Base-by-base conservation (phyloP, 1,140 invertebrate genomes). In the Pseudomyrmex flavicornis region DNA sequence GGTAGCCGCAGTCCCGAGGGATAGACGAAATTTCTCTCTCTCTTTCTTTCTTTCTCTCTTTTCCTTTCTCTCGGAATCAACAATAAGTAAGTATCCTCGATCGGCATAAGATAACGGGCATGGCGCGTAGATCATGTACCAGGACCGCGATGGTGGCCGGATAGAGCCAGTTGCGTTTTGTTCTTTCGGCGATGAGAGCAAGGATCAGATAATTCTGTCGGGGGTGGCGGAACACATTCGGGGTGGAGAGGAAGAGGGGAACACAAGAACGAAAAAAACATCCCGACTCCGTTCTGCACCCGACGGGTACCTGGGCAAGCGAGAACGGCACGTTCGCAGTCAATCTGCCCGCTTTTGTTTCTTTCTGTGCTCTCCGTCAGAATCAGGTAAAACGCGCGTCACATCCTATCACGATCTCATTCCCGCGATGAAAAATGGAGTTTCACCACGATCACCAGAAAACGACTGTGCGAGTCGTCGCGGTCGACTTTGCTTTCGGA, bases 171-270 rank as follows among this genome's bases (percentile, higher is more conserved):
- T 86, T 70, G 88, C 88, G 84, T 90, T 90, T 91, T 90, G 88
- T 88, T 88, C 85, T 90, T 87, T 88, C 84, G 85, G 89, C 86
- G 88, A 91, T 91, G 90, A 91, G 88, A 89, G 85, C 88, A 83
- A 89, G 66, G 70, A 91, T 91, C 90, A 91, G 90, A 91, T 91
- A 91, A 90, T 91, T 48, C 75, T 61, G 8, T 13, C 17, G 46
- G 22, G 54, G 22, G 15, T 69, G 48, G 52, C 50, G 62, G 20
- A 35, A 35, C 35, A 35, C 44, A 26, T 44, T 52, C 9, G 65
- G 35, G 0, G 5, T 35, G 5, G 35, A 35, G 35, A 35, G 35
- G 1, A 35, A 35, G 35, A 20, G 54, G 59, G 13, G 35, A 73
- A 56, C 82, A 22, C 59, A 4, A 63, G 44, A 46, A 15, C 13